Conservation (phyloP, 2,797 vertebrate genomes). For the Cyprinella venusta region DNA sequence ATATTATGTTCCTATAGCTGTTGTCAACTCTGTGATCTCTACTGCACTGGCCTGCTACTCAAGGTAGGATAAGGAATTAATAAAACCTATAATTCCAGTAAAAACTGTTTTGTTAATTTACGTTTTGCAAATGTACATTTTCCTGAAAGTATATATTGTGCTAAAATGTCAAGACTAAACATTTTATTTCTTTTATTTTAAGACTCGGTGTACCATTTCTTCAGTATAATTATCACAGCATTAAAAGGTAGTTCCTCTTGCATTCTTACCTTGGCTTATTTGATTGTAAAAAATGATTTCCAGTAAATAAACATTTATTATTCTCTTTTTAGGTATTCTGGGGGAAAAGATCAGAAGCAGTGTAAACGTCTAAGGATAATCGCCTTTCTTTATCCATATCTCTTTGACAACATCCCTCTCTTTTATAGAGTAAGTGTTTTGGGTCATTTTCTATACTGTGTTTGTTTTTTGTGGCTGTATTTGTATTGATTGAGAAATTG, state of each 20-base stretch:
- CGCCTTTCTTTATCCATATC: constrained; percentile 88
- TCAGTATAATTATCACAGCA: constrained; percentile 69
- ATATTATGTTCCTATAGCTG: constrained; percentile 78
- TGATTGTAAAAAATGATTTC: neutral
- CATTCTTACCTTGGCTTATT: neutral
- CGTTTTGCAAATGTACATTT: neutral
- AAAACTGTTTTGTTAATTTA: neutral
- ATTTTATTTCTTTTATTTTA: constrained; percentile 38
- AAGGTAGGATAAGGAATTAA: constrained; percentile 76
- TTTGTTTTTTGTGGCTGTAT: neutral
- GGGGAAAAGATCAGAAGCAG: constrained; percentile 74
- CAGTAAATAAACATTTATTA: neutral
- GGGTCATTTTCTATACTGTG: neutral
- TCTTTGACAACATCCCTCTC: constrained; percentile 91
- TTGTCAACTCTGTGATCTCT: constrained; percentile 81
- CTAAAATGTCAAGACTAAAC: neutral
- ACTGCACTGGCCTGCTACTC: constrained; percentile 90
- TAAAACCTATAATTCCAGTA: neutral
- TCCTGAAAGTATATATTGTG: neutral
- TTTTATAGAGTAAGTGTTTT: constrained; percentile 86
- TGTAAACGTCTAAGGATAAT: constrained; percentile 82
- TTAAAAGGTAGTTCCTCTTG: constrained; percentile 72
- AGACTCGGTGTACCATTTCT: constrained; percentile 80
- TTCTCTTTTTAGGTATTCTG: constrained; percentile 79
- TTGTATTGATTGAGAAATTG: neutral